phyloP scores from a whole-genome alignment of 2,797 vertebrate species.

The Alcedo quadribrachys region DNA sequence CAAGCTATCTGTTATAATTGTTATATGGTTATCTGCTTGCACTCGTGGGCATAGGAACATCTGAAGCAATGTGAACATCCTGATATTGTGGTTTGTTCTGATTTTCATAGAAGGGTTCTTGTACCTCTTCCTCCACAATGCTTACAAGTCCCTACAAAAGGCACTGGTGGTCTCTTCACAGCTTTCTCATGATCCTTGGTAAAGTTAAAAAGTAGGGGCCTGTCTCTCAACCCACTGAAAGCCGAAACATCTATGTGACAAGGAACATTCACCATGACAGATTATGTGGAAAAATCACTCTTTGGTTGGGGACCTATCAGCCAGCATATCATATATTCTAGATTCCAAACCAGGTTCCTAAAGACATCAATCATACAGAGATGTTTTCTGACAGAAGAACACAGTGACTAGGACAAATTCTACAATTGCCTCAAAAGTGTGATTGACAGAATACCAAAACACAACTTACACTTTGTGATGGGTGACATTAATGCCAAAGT shows the following conservation, averaged over 20 bases:
- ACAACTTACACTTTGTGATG: conserved; percentile 60
- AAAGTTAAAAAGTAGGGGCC: not conserved
- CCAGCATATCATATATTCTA: conserved; percentile 39
- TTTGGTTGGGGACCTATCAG: conserved; percentile 12
- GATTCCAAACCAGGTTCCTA: conserved; percentile 64
- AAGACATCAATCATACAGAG: conserved; percentile 48
- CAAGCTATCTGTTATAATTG: not conserved
- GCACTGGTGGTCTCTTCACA: not conserved
- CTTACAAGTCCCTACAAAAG: not conserved
- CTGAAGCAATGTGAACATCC: not conserved
- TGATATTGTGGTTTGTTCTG: not conserved
- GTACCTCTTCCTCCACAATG: not conserved
- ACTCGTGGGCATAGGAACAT: not conserved
- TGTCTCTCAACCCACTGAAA: not conserved
- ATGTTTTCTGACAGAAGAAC: conserved; percentile 67
- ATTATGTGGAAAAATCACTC: conserved; percentile 14
- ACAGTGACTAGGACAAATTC: conserved; percentile 56
- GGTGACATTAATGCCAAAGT: conserved; percentile 54
- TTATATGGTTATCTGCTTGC: not conserved
- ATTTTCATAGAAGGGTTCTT: not conserved
- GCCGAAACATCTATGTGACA: not conserved
- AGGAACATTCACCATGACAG: not conserved
- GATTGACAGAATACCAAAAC: conserved; percentile 74
- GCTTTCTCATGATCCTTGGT: not conserved
- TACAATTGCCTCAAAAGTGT: conserved; percentile 56